Percentiles rank a stretch among this genome's conserved stretches.
phyloP scores from a whole-genome alignment of 2,797 vertebrate species.

The Poecile montanus region DNA sequence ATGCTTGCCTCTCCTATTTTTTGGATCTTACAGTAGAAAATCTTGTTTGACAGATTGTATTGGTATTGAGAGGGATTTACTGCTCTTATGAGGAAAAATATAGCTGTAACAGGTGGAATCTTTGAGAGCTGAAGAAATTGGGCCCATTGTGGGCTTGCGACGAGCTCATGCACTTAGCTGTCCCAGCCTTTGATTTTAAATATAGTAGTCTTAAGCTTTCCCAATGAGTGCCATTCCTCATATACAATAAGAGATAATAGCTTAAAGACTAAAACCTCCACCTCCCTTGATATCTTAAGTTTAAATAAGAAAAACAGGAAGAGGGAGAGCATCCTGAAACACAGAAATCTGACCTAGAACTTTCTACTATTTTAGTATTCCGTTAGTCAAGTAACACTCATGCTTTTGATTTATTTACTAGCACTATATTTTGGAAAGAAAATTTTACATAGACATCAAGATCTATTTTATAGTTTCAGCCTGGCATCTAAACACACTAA shows the following conservation, averaged over 20 bases:
- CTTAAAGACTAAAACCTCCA: not conserved
- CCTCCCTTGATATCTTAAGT: not conserved
- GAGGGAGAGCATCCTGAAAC: not conserved
- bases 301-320: not conserved
- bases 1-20: not conserved
- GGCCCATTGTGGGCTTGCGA: fast-evolving
- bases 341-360: not conserved
- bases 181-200: not conserved
- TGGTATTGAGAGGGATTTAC: not conserved
- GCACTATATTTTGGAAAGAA: not conserved
- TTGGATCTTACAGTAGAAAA: not conserved
- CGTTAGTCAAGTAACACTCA: not conserved
- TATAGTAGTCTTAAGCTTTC: not conserved
- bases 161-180: fast-evolving
- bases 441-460: not conserved
- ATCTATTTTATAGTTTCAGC: not conserved
- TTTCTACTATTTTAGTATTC: not conserved
- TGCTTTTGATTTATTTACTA: not conserved
- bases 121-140: not conserved
- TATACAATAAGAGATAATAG: not conserved
- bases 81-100: not conserved
- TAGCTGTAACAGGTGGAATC: fast-evolving
- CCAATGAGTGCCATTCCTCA: not conserved
- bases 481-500: not conserved
- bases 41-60: not conserved